Conservation (phyloP, 2,113 vertebrate genomes). For the Octodon degus region DNA sequence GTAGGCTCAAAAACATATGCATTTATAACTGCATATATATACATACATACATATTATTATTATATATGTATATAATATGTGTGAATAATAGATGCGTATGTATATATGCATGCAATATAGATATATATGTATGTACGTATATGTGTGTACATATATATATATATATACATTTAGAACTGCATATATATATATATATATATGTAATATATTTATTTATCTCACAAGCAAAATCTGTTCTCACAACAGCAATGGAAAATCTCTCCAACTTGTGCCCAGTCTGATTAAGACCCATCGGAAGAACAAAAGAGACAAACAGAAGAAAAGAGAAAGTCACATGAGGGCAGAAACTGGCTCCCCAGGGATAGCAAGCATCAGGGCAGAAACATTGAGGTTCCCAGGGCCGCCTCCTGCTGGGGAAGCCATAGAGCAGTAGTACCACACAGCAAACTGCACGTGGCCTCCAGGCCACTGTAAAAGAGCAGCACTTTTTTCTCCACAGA, state of each 20-base stretch:
- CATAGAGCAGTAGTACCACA: slow-evolving; percentile 76
- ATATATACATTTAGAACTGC: neutral
- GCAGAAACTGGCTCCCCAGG: slow-evolving; percentile 10
- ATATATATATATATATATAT: neutral
- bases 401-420: slow-evolving; percentile 76
- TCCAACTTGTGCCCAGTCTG: neutral
- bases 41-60: neutral
- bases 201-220: neutral
- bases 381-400: slow-evolving; percentile 24
- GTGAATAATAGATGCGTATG: too few species aligned
- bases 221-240: neutral
- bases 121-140: too few species aligned
- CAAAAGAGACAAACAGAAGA: neutral
- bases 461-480: slow-evolving; percentile 87
- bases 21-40: neutral
- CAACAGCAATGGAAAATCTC: neutral
- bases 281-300: neutral
- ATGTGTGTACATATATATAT: too few species aligned
- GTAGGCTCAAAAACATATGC: neutral
- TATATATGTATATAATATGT: too few species aligned
- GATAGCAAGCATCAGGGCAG: slow-evolving; percentile 61
- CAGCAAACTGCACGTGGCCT: slow-evolving; percentile 75
- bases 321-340: neutral
- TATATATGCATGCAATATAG: too few species aligned
- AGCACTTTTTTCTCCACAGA: slow-evolving; percentile 86